A percentile compares a stretch with the other conserved stretches of the same genome.
Conservation (phyloP, 1,140 invertebrate species). For the Drosophila repleta region DNA sequence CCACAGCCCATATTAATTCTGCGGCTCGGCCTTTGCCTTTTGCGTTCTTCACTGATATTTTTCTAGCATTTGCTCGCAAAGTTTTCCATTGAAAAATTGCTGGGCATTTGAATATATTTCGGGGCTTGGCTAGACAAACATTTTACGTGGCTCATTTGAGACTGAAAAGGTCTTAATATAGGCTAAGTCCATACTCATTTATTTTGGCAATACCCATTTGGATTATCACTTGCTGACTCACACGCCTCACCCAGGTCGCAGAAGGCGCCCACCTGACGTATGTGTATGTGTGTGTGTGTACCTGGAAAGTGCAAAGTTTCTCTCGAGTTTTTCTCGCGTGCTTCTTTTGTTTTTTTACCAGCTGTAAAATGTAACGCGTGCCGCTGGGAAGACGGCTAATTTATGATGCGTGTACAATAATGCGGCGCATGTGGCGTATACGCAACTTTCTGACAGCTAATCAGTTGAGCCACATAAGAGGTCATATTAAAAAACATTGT, state of each 20-base stretch:
- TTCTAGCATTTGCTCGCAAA: constrained; percentile 8
- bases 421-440: constrained; percentile 45
- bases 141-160: constrained; percentile 39
- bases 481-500: constrained; percentile 9
- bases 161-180: constrained; percentile 31
- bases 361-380: constrained; percentile 31
- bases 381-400: constrained; percentile 27
- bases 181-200: constrained; percentile 27
- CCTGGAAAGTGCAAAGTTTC: constrained; percentile 26
- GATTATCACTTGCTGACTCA: constrained; percentile 15
- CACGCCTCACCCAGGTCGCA: background rate
- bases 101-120: constrained; percentile 34
- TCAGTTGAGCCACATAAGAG: constrained; percentile 8
- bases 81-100: constrained; percentile 46
- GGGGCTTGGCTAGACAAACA: constrained; percentile 33
- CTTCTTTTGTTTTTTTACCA: constrained; percentile 21
- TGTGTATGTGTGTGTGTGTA: constrained; percentile 1
- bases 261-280: constrained; percentile 9
- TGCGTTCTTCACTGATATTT: constrained; percentile 18
- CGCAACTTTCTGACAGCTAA: constrained; percentile 25
- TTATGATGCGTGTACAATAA: constrained; percentile 33
- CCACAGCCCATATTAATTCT: constrained; percentile 47
- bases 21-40: constrained; percentile 1
- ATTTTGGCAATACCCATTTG: constrained; percentile 17
- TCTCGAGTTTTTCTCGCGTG: constrained; percentile 5